Base-by-base conservation (phyloP, 2,888 invertebrate genomes). In the Bellardia pandia region DNA sequence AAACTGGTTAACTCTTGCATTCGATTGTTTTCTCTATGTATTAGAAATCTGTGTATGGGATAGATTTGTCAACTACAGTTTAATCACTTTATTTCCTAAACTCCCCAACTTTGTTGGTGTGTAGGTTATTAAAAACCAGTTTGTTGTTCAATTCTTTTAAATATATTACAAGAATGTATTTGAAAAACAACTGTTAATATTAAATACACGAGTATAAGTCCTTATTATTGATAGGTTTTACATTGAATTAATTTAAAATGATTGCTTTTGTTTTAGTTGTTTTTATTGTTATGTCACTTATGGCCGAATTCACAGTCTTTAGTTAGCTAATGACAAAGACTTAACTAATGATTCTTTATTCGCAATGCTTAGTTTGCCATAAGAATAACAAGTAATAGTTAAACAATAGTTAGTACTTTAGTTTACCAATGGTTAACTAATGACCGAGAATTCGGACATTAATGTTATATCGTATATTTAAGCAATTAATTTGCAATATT, bases 111-210 rank as follows among this genome's bases (percentile, higher is more conserved):
- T 58, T 58, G 4, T 40, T 23, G 13, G 23, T 30, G 40, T 56
- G 23, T 13, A 6, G 6, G 4, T 3, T 7, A 30, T 23, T 5
- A 58, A 72, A 40, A 78, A 58, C 79, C 37, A 6, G 84, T 82
- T 82, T 74, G 53, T 76, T 23, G 9, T 82, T 84, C 75, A 64
- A 86, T 74, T 81, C 84, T 84, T 81, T 77, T 80, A 53, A 7
- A 42, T 64, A 48, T 2, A 37, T 51, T 51, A 40, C 14, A 33
- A 53, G 16, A 80, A 79, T 60, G 71, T 40, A 23, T 56, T 40
- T 30, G 23, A 48, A 58, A 77, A n/a, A 40, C n/a, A 48, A 45
- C 5, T 48, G 14, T 60, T 37, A 58, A 69, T 58, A 45, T 7
- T 51, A 51, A 51, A 16, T 42, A 14, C 23, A 40, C n/a, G 23